These are phyloP conservation scores for Ectropis grisescens DNA, from an alignment of 1,140 invertebrate genomes.

Conservation along the genomic window DNA sequence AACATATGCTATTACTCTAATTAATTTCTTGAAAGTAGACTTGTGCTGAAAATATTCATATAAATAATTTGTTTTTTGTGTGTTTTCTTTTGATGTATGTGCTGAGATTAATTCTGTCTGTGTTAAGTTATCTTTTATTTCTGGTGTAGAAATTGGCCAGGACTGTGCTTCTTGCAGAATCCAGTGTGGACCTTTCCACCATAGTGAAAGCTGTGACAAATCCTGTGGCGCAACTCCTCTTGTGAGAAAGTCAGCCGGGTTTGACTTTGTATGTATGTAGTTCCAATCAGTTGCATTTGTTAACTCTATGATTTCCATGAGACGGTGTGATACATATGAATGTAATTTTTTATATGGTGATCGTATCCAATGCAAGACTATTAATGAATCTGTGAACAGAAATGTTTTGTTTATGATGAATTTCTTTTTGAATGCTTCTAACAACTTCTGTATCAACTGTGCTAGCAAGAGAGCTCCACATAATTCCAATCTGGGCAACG, in stretches of 20 bases:
- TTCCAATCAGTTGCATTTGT: slow-evolving; percentile 2
- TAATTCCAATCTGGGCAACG: slow-evolving; percentile 8
- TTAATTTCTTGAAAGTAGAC: neutral
- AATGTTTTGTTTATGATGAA: slow-evolving; percentile 3
- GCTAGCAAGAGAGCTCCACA: slow-evolving; percentile 5
- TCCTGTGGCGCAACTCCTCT: slow-evolving; percentile 1
- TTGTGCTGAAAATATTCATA: neutral
- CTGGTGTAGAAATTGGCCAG: neutral
- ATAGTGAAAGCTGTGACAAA: neutral
- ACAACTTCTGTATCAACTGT: neutral
- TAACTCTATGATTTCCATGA: slow-evolving; percentile 4
- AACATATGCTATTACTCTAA: neutral
- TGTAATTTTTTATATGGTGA: slow-evolving; percentile 4
- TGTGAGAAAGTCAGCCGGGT: slow-evolving; percentile 7
- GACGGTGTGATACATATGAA: slow-evolving; percentile 6
- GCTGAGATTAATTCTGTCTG: neutral
- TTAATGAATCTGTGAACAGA: slow-evolving; percentile 7
- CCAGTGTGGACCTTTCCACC: slow-evolving; percentile 2
- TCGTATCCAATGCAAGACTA: slow-evolving; percentile 5
- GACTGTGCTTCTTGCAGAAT: neutral
- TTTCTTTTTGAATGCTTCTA: neutral
- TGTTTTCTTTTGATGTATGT: neutral
- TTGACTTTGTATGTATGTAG: slow-evolving; percentile 7
- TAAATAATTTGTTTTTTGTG: no score
- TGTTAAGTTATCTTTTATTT: neutral